Conservation (phyloP, 1,140 invertebrate species). For the Aphidius ervi region DNA sequence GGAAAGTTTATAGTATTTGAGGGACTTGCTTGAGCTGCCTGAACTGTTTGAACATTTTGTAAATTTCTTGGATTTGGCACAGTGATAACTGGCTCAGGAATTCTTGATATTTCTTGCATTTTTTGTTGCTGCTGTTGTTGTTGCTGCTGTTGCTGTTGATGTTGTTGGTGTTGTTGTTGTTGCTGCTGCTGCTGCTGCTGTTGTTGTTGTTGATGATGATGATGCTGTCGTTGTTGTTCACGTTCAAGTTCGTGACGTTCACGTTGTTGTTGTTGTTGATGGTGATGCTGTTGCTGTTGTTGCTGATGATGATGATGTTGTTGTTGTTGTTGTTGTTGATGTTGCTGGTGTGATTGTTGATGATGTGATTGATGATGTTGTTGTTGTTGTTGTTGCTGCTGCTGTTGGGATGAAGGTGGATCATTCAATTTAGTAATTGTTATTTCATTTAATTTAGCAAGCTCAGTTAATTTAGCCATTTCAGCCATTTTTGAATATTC, state of each 20-base stretch:
- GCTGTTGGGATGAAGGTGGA: constrained; percentile 31
- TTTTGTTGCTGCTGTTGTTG: constrained; percentile 26
- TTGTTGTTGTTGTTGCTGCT: constrained; percentile 20
- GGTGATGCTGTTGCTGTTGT: no score
- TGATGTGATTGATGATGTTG: no score
- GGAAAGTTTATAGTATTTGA: constrained; percentile 48
- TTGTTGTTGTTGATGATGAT: constrained; percentile 35
- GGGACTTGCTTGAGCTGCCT: constrained; percentile 46
- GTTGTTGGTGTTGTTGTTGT: constrained; percentile 9
- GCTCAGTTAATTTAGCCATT: constrained; percentile 49
- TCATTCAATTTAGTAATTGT: constrained; percentile 51
- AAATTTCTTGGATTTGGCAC: constrained; percentile 52
- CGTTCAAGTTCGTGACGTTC: no score
- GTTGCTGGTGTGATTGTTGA: no score
- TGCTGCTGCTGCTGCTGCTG: constrained; percentile 21
- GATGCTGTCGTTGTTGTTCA: constrained; percentile 26
- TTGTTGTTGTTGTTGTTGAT: no score
- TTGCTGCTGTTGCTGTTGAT: constrained; percentile 22
- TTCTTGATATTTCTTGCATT: constrained; percentile 41
- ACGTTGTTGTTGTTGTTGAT: no score
- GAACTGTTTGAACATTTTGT: constrained; percentile 45
- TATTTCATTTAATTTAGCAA: constrained; percentile 51
- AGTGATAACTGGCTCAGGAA: constrained; percentile 51
- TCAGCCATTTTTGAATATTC: constrained; percentile 51
- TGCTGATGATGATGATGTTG: no score